Base-by-base conservation (phyloP, 2,797 vertebrate genomes). In the Notolepis coatsorum region DNA sequence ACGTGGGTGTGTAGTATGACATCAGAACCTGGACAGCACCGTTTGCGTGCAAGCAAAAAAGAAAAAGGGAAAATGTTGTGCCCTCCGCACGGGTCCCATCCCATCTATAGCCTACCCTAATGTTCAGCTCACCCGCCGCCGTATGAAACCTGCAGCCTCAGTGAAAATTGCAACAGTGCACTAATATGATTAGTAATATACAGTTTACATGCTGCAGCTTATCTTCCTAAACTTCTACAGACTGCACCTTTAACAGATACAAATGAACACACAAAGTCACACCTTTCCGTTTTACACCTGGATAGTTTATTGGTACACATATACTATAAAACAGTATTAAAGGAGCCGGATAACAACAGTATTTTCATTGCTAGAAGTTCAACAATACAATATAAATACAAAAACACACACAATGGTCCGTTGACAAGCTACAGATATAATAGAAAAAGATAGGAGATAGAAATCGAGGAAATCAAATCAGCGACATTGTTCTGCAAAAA, bases 301-400 rank as follows among this genome's bases (percentile, higher is more conserved):
- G 83, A 90, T 90, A 82, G 73, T 88, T 94, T 94, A 93, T 93
- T 93, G 89, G 83, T 88, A 94, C 93, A 94, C 89, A 88, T 92
- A 94, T 92, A 94, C 93, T 94, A 94, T 93, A 94, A 94, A 94
- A 94, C 91, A 91, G 93, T 94, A 94, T 93, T 93, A 94, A 94
- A 94, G 92, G 90, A 94, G 90, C 89, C 88, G 84, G 84, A 88
- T 91, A 92, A 93, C 92, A 92, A 92, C 88, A 85, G 80, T 91
- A 84, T 92, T 90, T 84, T 86, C 89, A 86, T 91, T 91, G 84
- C 91, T 92, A 92, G 81, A 90, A 92, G 88, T 93, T 88, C 79
- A 91, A 94, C 91, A 89, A 79, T 91, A 93, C 92, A 85, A 92
- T 93, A 93, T 91, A 92, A 93, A 92, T 94, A 92, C 88, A 92